phyloP scores from a whole-genome alignment of 2,113 vertebrate genomes.

The Stigmatopora nigra region DNA sequence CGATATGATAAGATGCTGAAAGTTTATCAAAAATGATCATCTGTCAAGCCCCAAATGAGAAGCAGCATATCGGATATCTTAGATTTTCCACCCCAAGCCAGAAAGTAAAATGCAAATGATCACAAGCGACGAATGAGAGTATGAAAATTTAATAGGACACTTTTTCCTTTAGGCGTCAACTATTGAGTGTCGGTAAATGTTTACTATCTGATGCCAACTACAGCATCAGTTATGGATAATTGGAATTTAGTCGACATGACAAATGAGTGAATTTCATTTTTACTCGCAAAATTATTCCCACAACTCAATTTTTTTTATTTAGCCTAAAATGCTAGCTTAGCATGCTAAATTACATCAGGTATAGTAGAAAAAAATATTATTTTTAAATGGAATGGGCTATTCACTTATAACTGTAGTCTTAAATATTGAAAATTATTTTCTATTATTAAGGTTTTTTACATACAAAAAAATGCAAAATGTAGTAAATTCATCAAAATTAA shows the following conservation, averaged over 20 bases:
- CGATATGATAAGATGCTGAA: constrained; percentile 42
- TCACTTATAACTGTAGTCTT: too few species aligned
- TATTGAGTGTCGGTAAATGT: constrained; percentile 2
- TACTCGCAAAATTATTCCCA: too few species aligned
- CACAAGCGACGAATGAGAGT: constrained; percentile 10
- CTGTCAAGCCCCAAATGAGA: constrained; percentile 5
- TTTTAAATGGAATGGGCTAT: too few species aligned
- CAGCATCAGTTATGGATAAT: constrained; percentile 14
- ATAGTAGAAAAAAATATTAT: too few species aligned
- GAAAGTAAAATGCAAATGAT: constrained; percentile 21
- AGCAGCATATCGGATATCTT: constrained; percentile 15
- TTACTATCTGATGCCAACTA: constrained; percentile 3
- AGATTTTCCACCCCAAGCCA: constrained; percentile 1
- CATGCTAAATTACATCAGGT: too few species aligned
- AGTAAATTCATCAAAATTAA: too few species aligned
- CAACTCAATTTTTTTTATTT: too few species aligned
- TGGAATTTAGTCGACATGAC: background rate
- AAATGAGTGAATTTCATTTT: too few species aligned
- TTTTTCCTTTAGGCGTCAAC: constrained; percentile 8
- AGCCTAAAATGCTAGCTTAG: too few species aligned
- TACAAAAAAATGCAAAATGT: too few species aligned
- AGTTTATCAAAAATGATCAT: constrained; percentile 34
- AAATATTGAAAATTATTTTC: too few species aligned
- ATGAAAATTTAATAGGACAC: constrained; percentile 10
- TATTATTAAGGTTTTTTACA: too few species aligned